Evolutionary conservation across 2,888 invertebrate species (phyloP).

Genomic region (Panopea generosa): DNA sequence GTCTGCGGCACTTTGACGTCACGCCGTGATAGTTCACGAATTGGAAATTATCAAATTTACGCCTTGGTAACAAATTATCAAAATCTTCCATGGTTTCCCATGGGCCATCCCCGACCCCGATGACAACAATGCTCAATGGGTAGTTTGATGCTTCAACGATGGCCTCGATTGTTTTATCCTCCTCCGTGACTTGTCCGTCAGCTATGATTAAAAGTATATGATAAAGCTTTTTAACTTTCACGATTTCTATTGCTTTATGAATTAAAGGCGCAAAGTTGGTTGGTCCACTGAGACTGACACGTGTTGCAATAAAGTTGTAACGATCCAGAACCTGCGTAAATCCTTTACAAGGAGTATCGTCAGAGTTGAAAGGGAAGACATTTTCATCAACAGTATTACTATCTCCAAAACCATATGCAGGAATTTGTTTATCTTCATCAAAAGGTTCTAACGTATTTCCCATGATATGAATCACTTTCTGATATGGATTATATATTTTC

Average conservation of each 20-base stretch:
- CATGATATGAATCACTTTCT: constrained; percentile 83
- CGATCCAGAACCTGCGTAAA: constrained; percentile 82
- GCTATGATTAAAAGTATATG: constrained; percentile 86
- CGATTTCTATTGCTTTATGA: constrained; percentile 86
- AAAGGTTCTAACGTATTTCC: constrained; percentile 83
- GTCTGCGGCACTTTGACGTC: constrained; percentile 76
- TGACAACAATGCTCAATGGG: constrained; percentile 86
- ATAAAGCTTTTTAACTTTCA: constrained; percentile 78
- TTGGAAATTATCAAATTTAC: constrained; percentile 87
- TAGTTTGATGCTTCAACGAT: constrained; percentile 86
- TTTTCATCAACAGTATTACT: constrained; percentile 75
- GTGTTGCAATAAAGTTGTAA: constrained; percentile 85
- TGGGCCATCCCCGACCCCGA: constrained; percentile 87
- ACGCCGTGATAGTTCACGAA: constrained; percentile 86
- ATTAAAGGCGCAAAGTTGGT: constrained; percentile 87
- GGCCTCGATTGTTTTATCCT: constrained; percentile 85
- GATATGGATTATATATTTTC: constrained; percentile 86
- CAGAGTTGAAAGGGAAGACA: constrained; percentile 79
- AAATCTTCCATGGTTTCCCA: constrained; percentile 86
- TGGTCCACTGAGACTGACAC: constrained; percentile 86
- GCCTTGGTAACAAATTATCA: constrained; percentile 86
- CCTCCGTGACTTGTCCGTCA: constrained; percentile 87
- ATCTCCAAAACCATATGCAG: constrained; percentile 84
- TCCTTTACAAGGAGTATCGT: constrained; percentile 75
- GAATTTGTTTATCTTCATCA: constrained; percentile 80